Conservation (phyloP, 2,113 vertebrate species). For the Cryptotis parvus region DNA sequence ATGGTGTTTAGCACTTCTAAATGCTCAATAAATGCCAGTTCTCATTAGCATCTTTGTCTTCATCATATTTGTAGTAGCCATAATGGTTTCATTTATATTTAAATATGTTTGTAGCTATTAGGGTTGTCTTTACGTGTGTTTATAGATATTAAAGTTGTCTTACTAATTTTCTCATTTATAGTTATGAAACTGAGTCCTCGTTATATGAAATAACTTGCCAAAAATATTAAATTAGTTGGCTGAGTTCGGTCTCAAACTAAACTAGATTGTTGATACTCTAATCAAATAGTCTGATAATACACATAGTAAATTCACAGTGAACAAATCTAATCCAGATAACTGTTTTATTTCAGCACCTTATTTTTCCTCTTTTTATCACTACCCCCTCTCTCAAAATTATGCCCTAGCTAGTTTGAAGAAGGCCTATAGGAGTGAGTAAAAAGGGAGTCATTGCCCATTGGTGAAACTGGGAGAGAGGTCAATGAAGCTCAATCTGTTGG, state of each 20-base stretch:
- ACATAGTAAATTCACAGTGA: conserved; percentile 37
- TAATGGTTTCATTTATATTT: background rate
- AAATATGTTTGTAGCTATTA: conserved; percentile 17
- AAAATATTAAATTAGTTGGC: conserved; percentile 55
- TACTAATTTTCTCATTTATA: conserved; percentile 42
- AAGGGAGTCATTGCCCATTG: conserved; percentile 71
- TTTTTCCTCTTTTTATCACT: background rate
- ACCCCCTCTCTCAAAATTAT: background rate
- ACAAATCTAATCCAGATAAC: background rate
- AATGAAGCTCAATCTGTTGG: conserved; percentile 82
- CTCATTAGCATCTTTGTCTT: background rate
- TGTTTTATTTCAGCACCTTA: background rate
- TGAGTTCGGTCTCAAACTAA: conserved; percentile 17
- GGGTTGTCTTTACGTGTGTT: background rate
- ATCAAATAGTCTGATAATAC: conserved; percentile 60
- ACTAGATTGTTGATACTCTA: conserved; percentile 55
- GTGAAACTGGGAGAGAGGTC: conserved; percentile 75
- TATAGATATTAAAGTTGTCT: conserved; percentile 31
- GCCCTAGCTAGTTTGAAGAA: background rate
- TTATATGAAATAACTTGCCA: conserved; percentile 27
- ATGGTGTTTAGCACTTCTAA: background rate
- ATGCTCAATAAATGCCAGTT: background rate
- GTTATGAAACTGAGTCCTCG: conserved; percentile 31
- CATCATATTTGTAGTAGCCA: background rate
- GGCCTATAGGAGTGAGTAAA: conserved; percentile 79